Conservation (phyloP, 2,113 vertebrate genomes). For the Nothobranchius kuhntae region DNA sequence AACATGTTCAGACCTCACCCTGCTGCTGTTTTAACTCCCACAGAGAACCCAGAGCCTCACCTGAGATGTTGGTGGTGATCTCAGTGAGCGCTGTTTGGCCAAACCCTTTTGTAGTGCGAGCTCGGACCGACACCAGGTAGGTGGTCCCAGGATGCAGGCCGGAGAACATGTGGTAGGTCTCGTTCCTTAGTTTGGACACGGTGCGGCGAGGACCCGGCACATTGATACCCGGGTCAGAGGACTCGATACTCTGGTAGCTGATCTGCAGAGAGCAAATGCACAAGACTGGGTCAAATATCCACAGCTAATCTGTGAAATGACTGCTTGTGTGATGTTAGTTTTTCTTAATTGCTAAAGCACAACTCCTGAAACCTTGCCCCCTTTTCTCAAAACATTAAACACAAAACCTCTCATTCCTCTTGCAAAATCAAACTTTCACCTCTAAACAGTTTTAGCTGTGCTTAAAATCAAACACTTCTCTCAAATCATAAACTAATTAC, state of each 20-base stretch:
- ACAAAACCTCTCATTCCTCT: too few relatives aligned
- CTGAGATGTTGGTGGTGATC: conserved; percentile 97
- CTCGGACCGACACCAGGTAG: conserved; percentile 93
- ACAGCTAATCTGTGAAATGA: background rate
- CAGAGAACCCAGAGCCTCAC: conserved; percentile 60
- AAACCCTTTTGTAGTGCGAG: conserved; percentile 91
- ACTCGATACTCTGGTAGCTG: conserved; percentile 96
- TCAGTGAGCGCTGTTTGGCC: conserved; percentile 91
- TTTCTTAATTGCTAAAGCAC: too few relatives aligned
- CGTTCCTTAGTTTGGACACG: conserved; percentile 92
- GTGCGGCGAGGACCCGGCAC: conserved; percentile 90
- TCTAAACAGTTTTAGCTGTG: too few relatives aligned
- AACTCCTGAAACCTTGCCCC: too few relatives aligned
- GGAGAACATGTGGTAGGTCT: conserved; percentile 96
- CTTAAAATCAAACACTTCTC: too few relatives aligned
- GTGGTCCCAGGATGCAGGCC: conserved; percentile 95
- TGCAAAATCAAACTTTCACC: too few relatives aligned
- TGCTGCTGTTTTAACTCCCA: too few relatives aligned
- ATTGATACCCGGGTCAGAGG: conserved; percentile 89
- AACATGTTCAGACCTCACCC: too few relatives aligned
- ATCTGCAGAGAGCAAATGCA: conserved; percentile 76
- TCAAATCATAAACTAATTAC: too few relatives aligned
- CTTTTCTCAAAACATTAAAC: too few relatives aligned
- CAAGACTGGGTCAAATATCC: too few relatives aligned
- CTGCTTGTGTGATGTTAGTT: too few relatives aligned